phyloP scores from a whole-genome alignment of 2,888 invertebrate genomes.

The Asteroscopus sphinx region DNA sequence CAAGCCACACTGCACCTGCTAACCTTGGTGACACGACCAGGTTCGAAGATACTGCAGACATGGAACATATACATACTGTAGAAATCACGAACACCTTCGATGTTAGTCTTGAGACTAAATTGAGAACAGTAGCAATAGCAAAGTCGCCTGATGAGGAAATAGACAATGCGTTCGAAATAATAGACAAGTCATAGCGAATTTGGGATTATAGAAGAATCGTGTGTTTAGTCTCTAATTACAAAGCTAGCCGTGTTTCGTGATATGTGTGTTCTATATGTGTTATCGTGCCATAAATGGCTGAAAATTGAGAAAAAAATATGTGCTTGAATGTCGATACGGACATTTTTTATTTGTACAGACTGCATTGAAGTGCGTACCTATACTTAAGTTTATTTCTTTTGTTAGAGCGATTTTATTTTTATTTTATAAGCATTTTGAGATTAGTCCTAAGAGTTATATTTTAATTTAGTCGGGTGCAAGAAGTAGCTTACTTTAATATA shows the following conservation, averaged over 20 bases:
- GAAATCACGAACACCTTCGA: slow-evolving; percentile 19
- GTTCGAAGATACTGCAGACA: slow-evolving; percentile 22
- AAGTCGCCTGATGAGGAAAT: slow-evolving; percentile 83
- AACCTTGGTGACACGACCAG: slow-evolving; percentile 34
- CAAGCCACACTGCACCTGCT: slow-evolving; percentile 48
- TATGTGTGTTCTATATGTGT: not conserved
- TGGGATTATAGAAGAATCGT: not conserved
- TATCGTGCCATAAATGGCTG: not conserved
- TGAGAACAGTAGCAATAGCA: slow-evolving; percentile 31
- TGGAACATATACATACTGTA: slow-evolving; percentile 8
- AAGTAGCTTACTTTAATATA: no score
- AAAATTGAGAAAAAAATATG: not conserved
- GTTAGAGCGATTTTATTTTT: not conserved
- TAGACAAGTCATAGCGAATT: slow-evolving; percentile 75
- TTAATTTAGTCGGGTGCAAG: no score
- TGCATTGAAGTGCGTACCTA: not conserved
- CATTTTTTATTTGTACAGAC: not conserved
- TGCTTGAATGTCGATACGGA: not conserved
- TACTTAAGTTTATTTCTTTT: not conserved
- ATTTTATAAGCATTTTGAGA: not conserved
- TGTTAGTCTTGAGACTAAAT: slow-evolving; percentile 35
- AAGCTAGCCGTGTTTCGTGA: not conserved
- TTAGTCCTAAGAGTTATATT: no score
- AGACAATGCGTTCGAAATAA: slow-evolving; percentile 81
- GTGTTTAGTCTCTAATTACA: not conserved